Base-by-base conservation (phyloP, 2,888 invertebrate species). In the Acholoe squamosa region DNA sequence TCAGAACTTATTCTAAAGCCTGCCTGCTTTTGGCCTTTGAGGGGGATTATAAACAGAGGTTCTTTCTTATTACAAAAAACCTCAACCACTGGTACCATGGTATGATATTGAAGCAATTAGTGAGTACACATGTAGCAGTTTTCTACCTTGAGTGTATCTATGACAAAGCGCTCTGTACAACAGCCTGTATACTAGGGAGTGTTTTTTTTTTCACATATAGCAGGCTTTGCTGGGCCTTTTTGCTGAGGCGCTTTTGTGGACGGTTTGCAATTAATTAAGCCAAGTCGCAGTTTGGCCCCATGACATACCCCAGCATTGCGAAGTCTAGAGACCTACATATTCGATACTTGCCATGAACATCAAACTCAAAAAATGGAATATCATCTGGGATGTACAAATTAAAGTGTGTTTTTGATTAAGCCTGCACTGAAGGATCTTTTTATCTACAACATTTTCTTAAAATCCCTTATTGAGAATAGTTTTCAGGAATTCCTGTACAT, bases 321-420 rank as follows among this genome's bases (percentile, higher is more conserved):
- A 61, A 61, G n/a, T n/a, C 61, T 61, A 61, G 22, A 61, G n/a
- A n/a, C 61, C 61, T n/a, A 61, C 22, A n/a, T 61, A 19, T 61
- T 19, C 31, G 33, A 80, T 80, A 80, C 80, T 80, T 80, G 80
- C 80, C n/a, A 34, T 33, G 34, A 43, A 80, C 80, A 33, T 80
- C 80, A 43, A 19, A 80, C 19, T 80, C 80, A 80, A 80, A 80
- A 19, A 0, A 80, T 33, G 33, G 80, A 19, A 34, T 80, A 34
- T 80, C 80, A 19, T 43, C 80, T 33, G 80, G 80, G 14, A 43
- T 80, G 80, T 33, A 80, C 43, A 43, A 80, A 80, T 43, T 34
- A 7, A 31, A 28, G 25, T 76, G 25, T 76, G 19, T 76, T 76
- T 28, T 28, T 76, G 16, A 16, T 76, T 76, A 7, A 76, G 16